A percentile compares a stretch with the other conserved stretches of the same genome.
These are phyloP conservation scores for Tetragonisca angustula DNA, from an alignment of 2,888 invertebrate genomes.

Conservation along the genomic window DNA sequence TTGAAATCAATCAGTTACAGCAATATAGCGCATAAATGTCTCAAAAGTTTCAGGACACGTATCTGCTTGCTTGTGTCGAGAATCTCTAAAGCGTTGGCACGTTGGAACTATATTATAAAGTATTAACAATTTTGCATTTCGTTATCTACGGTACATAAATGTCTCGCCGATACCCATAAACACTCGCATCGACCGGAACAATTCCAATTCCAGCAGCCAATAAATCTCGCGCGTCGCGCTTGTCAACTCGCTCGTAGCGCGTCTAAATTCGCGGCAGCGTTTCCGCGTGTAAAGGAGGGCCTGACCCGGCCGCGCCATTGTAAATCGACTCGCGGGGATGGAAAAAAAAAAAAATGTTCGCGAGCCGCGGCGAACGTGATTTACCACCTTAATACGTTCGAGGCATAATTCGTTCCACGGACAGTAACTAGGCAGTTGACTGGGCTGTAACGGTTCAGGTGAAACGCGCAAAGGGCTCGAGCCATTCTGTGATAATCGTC, in stretches of 20 bases:
- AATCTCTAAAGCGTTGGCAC: too few species aligned
- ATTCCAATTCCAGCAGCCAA: conserved; percentile 7
- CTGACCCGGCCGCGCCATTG: not conserved
- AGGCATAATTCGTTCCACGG: conserved; percentile 47
- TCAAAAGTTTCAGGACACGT: too few species aligned
- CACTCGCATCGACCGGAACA: not conserved
- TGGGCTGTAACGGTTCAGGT: conserved; percentile 47
- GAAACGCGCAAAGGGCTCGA: conserved; percentile 36
- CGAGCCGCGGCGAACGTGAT: conserved; percentile 39
- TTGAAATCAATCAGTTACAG: too few species aligned
- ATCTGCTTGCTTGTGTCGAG: too few species aligned
- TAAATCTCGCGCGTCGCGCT: not conserved
- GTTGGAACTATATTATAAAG: too few species aligned
- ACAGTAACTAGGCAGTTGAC: conserved; percentile 53
- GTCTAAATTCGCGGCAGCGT: conserved; percentile 8
- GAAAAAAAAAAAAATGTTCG: conserved; percentile 1
- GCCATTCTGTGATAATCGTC: conserved; percentile 46
- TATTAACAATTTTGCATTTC: too few species aligned
- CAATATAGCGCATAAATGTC: too few species aligned
- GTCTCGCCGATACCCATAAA: not conserved
- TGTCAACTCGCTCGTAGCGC: conserved; percentile 2
- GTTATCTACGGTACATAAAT: too few species aligned
- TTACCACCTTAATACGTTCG: conserved; percentile 37
- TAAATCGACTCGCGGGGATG: not conserved
- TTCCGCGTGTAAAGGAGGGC: not conserved